phyloP scores from a whole-genome alignment of 2,797 vertebrate genomes.

The Pipistrellus kuhlii region DNA sequence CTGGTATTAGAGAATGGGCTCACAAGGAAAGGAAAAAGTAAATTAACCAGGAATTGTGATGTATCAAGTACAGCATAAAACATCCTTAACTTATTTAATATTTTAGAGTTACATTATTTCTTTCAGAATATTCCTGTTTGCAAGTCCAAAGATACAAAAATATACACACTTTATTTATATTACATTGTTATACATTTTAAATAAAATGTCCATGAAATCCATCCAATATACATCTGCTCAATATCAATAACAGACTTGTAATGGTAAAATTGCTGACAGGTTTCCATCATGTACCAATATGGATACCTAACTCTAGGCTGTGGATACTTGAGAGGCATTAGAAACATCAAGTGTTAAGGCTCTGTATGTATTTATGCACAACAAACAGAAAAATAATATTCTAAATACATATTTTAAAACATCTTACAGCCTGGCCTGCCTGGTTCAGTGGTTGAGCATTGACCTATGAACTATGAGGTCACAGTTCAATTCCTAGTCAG shows the following conservation, averaged over 20 bases:
- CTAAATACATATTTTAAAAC: conserved; percentile 14
- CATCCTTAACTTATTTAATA: not conserved
- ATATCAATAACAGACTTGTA: conserved; percentile 46
- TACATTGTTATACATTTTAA: not conserved
- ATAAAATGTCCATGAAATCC: not conserved
- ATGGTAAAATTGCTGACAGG: not conserved
- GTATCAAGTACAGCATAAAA: not conserved
- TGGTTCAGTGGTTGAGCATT: too few relatives aligned
- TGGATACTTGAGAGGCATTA: not conserved
- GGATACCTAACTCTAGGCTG: not conserved
- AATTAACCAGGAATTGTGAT: not conserved
- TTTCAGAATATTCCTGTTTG: not conserved
- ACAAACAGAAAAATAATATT: conserved; percentile 15
- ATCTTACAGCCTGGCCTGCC: not conserved
- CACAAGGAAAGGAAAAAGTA: not conserved
- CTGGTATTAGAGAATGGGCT: not conserved
- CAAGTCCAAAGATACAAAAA: conserved; percentile 15
- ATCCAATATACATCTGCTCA: not conserved
- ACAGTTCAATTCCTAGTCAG: too few relatives aligned
- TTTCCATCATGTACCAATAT: not conserved
- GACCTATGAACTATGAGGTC: too few relatives aligned
- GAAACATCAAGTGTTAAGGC: not conserved
- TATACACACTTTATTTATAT: not conserved
- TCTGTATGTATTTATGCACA: not conserved
- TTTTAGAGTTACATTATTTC: not conserved